These are phyloP conservation scores for Xiphophorus maculatus DNA, from an alignment of 2,113 vertebrate genomes.

Conservation along the genomic window DNA sequence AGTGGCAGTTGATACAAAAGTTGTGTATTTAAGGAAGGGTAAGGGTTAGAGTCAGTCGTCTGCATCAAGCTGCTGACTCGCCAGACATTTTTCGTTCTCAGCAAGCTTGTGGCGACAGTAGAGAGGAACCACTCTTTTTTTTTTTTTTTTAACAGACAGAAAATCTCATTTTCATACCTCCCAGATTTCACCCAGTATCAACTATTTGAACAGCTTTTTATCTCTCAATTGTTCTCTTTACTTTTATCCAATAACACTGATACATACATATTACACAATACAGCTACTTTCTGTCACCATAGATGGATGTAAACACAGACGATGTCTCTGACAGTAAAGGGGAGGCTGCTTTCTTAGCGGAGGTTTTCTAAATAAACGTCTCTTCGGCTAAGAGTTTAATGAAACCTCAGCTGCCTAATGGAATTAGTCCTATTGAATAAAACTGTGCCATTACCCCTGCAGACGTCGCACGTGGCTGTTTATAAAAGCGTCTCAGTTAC, in stretches of 20 bases:
- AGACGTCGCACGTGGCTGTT: not conserved
- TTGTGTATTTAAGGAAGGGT: too few relatives aligned
- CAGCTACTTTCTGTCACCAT: too few relatives aligned
- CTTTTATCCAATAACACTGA: not conserved
- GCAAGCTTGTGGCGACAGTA: not conserved
- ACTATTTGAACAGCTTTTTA: not conserved
- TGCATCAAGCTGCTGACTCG: too few relatives aligned
- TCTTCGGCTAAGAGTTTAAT: not conserved
- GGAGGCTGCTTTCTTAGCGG: not conserved
- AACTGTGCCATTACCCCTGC: not conserved
- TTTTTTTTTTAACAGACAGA: too few relatives aligned
- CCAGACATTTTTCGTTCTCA: too few relatives aligned
- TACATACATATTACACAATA: too few relatives aligned
- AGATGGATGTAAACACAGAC: too few relatives aligned
- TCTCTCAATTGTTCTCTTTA: not conserved
- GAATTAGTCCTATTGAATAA: not conserved
- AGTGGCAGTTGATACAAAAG: too few relatives aligned
- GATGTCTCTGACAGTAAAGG: too few relatives aligned
- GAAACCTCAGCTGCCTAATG: not conserved
- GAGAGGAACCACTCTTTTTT: not conserved
- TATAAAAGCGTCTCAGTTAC: not conserved
- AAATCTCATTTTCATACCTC: not conserved
- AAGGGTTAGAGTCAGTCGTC: too few relatives aligned
- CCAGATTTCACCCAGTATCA: not conserved
- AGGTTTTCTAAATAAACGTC: not conserved